These are phyloP conservation scores for Pseudobourletiella spinata DNA, from an alignment of 1,140 invertebrate species.

Conservation along the genomic window DNA sequence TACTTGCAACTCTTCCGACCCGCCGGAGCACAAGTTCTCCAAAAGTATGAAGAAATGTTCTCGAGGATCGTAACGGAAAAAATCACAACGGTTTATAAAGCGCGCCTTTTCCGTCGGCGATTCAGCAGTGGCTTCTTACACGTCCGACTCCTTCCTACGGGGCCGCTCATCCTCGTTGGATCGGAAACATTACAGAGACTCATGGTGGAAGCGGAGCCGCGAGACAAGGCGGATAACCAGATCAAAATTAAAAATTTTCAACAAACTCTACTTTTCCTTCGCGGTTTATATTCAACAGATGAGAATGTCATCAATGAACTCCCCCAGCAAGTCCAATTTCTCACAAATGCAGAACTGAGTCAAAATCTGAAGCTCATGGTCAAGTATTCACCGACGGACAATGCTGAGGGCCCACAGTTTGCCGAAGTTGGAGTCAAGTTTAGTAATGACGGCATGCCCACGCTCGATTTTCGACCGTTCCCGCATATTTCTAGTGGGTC, in stretches of 20 bases:
- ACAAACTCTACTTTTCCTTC: background rate
- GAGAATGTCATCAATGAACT: background rate
- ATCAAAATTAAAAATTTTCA: background rate
- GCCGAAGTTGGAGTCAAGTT: conserved; percentile 1
- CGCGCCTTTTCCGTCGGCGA: background rate
- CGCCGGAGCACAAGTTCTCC: background rate
- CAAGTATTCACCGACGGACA: background rate
- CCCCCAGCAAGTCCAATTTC: background rate
- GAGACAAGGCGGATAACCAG: background rate
- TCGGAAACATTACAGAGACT: background rate
- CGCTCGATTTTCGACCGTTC: background rate
- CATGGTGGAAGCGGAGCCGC: background rate
- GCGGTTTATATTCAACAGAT: background rate
- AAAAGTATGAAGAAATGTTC: background rate
- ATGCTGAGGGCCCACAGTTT: background rate
- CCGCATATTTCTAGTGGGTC: background rate
- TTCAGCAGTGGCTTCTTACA: background rate
- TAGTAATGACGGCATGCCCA: background rate
- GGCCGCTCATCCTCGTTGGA: background rate
- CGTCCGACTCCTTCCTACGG: background rate
- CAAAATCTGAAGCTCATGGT: background rate
- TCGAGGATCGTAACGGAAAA: background rate
- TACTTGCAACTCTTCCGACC: background rate
- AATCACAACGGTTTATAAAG: background rate
- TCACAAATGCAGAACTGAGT: background rate